Evolutionary conservation across 2,797 vertebrate species (phyloP).

Genomic region (Mus caroli): DNA sequence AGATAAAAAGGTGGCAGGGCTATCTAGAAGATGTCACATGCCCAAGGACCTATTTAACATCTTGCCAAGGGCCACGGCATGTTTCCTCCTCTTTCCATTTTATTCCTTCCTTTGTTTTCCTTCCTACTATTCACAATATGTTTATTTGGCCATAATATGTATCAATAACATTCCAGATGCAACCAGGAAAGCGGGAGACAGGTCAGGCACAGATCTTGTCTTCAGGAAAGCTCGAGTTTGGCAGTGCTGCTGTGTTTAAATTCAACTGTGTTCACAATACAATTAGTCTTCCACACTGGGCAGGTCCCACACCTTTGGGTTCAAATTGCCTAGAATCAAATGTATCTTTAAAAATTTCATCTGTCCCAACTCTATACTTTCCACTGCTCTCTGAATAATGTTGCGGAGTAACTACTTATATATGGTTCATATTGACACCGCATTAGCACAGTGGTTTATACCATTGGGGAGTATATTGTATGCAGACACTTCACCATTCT

Average conservation of each 20-base stretch:
- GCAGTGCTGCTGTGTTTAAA: background rate
- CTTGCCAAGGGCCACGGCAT: background rate
- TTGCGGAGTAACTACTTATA: background rate
- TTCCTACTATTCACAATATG: background rate
- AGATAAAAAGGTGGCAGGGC: background rate
- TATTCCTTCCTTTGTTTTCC: background rate
- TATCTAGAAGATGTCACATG: background rate
- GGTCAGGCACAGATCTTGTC: background rate
- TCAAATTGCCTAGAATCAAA: background rate
- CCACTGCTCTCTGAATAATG: background rate
- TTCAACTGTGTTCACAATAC: background rate
- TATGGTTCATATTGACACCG: background rate
- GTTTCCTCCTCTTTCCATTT: slow-evolving; percentile 18
- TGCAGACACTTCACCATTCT: background rate
- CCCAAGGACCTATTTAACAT: slow-evolving; percentile 16
- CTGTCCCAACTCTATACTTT: background rate
- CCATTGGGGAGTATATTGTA: background rate
- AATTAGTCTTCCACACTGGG: background rate
- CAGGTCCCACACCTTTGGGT: background rate
- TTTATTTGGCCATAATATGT: slow-evolving; percentile 23
- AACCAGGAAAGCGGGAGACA: background rate
- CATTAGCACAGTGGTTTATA: background rate
- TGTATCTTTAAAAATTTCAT: background rate
- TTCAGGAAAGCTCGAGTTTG: background rate
- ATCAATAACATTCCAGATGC: background rate